Conservation (phyloP, 2,797 vertebrate species). For the Urophycis tenuis region DNA sequence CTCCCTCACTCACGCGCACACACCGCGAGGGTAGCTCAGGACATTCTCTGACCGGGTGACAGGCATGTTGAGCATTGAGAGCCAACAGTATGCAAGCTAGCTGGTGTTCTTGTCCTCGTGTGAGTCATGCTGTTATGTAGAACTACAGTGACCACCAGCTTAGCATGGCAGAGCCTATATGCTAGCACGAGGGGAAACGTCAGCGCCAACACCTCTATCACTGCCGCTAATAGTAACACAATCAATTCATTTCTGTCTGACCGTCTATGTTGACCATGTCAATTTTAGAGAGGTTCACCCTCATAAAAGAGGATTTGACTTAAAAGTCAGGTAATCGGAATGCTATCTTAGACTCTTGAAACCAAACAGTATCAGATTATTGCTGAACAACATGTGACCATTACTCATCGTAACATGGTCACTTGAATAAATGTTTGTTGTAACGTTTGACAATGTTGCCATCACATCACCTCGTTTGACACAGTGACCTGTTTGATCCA, state of each 20-base stretch:
- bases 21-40: neutral
- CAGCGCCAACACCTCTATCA: conserved; percentile 9
- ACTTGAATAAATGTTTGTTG: neutral
- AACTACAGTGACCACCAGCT: neutral
- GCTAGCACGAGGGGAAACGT: neutral
- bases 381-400: neutral
- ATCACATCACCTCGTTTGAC: neutral
- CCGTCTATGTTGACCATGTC: conserved; percentile 22
- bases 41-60: neutral
- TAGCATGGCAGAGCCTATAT: neutral
- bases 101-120: neutral
- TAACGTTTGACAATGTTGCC: neutral
- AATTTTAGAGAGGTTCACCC: conserved; percentile 17
- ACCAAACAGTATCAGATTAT: neutral
- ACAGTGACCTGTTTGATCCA: neutral
- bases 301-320: conserved; percentile 45
- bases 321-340: conserved; percentile 29
- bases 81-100: neutral
- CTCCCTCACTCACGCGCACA: neutral
- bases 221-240: conserved; percentile 1
- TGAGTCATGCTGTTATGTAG: neutral
- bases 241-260: neutral
- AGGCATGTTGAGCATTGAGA: neutral
- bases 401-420: neutral
- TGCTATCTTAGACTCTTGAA: conserved; percentile 11